Percentiles rank a stretch among this genome's conserved stretches.
Evolutionary conservation across 2,797 vertebrate species (phyloP).

Genomic region (Apogon talboti): DNA sequence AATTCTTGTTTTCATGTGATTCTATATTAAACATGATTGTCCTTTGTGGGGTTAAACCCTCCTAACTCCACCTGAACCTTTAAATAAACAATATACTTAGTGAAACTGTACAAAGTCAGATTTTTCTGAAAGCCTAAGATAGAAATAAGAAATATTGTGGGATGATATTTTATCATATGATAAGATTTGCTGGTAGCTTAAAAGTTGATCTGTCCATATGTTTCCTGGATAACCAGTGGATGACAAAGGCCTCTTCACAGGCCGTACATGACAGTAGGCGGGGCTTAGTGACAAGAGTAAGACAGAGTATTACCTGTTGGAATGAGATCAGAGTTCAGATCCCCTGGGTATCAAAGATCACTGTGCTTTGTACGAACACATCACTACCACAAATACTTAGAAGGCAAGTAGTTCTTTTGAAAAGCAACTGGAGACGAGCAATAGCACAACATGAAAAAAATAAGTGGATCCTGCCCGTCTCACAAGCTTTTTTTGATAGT

Average conservation of each 20-base stretch:
- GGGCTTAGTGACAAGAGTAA: constrained; percentile 26
- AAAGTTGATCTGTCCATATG: constrained; percentile 18
- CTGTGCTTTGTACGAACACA: constrained; percentile 7
- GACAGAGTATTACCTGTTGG: constrained; percentile 41
- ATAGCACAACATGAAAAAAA: constrained; percentile 10
- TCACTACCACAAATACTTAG: constrained; percentile 12
- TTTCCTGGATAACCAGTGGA: constrained; percentile 19
- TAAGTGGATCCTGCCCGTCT: constrained; percentile 17
- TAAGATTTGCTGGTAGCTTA: constrained; percentile 9
- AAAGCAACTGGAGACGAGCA: constrained; percentile 27
- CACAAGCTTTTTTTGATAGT: constrained; percentile 29
- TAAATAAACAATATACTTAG: background rate
- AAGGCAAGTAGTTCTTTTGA: constrained; percentile 6
- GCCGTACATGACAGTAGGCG: constrained; percentile 18
- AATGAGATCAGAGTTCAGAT: constrained; percentile 25
- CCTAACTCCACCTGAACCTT: too few species aligned
- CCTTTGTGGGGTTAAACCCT: too few species aligned
- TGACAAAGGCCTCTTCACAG: constrained; percentile 38
- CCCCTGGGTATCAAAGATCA: constrained; percentile 11
- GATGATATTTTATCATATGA: constrained; percentile 20
- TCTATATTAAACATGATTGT: too few species aligned
- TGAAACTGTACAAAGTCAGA: background rate
- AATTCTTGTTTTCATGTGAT: too few species aligned
- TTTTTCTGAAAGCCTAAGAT: background rate
- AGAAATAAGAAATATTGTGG: too few species aligned